phyloP scores from a whole-genome alignment of 2,797 vertebrate genomes.

The Clarias fuscus region DNA sequence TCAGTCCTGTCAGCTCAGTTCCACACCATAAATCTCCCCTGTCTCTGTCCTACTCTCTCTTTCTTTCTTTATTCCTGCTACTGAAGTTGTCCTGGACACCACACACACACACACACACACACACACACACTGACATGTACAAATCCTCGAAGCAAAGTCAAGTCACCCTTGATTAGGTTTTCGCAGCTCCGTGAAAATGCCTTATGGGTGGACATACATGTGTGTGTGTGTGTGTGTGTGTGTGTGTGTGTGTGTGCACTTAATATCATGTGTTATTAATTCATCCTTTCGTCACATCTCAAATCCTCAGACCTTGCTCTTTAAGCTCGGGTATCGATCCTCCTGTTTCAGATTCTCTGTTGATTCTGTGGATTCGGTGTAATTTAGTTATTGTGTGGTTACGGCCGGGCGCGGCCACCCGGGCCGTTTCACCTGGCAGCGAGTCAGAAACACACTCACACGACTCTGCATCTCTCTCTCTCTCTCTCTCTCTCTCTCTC shows the following conservation, averaged over 20 bases:
- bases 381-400: constrained; percentile 44
- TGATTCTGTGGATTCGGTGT: constrained; percentile 47
- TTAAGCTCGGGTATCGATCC: constrained; percentile 31
- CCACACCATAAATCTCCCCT: not conserved
- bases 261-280: constrained; percentile 42
- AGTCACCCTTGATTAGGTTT: constrained; percentile 67
- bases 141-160: constrained; percentile 66
- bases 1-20: not conserved
- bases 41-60: not conserved
- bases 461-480: not conserved
- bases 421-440: constrained; percentile 22
- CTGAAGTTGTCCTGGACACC: not conserved
- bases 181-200: constrained; percentile 54
- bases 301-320: constrained; percentile 40
- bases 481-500: not conserved
- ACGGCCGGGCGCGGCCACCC: not conserved
- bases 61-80: not conserved
- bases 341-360: constrained; percentile 42
- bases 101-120: constrained; percentile 1
- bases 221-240: not conserved
- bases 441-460: constrained; percentile 26
- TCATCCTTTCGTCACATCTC: constrained; percentile 42
- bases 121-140: constrained; percentile 33
- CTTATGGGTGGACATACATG: constrained; percentile 41
- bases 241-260: constrained; percentile 26